These are phyloP conservation scores for Acipenser oxyrinchus DNA, from an alignment of 2,797 vertebrate genomes.

Conservation along the genomic window DNA sequence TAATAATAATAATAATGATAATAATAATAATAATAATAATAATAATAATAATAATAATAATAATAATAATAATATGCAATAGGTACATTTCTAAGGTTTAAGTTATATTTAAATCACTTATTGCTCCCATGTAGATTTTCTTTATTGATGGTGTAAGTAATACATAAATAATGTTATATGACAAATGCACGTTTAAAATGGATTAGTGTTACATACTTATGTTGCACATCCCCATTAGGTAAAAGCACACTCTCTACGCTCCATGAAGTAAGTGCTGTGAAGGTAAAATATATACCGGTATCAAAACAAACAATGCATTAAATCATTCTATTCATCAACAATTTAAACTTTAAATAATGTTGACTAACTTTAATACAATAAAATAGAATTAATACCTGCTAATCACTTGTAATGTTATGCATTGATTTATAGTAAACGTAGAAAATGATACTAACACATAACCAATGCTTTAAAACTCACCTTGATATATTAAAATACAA, in stretches of 20 bases:
- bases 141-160: too few relatives aligned
- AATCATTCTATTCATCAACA: too few relatives aligned
- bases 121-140: too few relatives aligned
- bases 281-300: background rate
- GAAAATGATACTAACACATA: too few relatives aligned
- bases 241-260: slow-evolving; percentile 42
- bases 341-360: too few relatives aligned
- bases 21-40: slow-evolving; percentile 20
- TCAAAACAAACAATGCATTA: too few relatives aligned
- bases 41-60: background rate
- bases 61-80: too few relatives aligned
- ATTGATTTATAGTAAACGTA: too few relatives aligned
- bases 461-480: slow-evolving; percentile 41
- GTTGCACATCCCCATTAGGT: slow-evolving; percentile 40
- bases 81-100: background rate
- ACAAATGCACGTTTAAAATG: background rate
- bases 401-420: too few relatives aligned
- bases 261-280: slow-evolving; percentile 54
- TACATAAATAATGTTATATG: background rate
- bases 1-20: background rate
- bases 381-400: too few relatives aligned
- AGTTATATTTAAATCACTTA: background rate
- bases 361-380: too few relatives aligned
- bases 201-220: slow-evolving; percentile 47
- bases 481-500: slow-evolving; percentile 58